Evolutionary conservation across 2,888 invertebrate genomes (phyloP), one percentile per base, ranked within the genome.

Genomic region (Laspeyria flexula): DNA sequence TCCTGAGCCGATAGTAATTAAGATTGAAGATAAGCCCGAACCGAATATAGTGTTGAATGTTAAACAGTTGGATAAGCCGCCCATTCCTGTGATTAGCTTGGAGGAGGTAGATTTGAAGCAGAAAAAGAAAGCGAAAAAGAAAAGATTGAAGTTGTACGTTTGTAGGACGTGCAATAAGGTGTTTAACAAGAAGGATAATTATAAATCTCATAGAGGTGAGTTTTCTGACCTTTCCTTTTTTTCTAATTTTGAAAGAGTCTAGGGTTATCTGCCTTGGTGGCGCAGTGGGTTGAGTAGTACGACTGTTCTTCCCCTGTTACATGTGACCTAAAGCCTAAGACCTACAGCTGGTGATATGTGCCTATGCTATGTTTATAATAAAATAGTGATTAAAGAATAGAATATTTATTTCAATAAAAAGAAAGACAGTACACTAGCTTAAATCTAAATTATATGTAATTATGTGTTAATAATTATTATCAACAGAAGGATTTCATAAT

Each of bases 131-230:
- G 11, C 1, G 0, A 23, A 60, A 60, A 42, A 39, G 11, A 81
- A 81, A 47, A 60, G 52, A 1, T 85, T 77, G 49, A 85, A 80
- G 39, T 41, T 81, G 15, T 90, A 76, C 48, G 71, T 84, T 9
- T 91, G 92, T 63, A 64, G 78, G 12, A 81, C 75, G 1, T 92
- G 92, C 54, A 79, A 85, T 41, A 92, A 88, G 59, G 76, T 87
- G 18, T 91, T 92, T 43, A 83, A 78, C 25, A 91, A 77, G 52
- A 90, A 81, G 51, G 81, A 89, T 53, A 92, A 90, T 51, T 92
- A 83, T 49, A 81, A 65, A 43, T 91, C 90, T 1, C 92, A 92
- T 72, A 75, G 88, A 63, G 92, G 92, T 92, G 68, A 81, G 82
- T 43, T 27, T 30, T 41, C 1, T 11, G n/a, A 40, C 1, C 10